phyloP scores from a whole-genome alignment of 2,888 invertebrate genomes.

The Apamea anceps region DNA sequence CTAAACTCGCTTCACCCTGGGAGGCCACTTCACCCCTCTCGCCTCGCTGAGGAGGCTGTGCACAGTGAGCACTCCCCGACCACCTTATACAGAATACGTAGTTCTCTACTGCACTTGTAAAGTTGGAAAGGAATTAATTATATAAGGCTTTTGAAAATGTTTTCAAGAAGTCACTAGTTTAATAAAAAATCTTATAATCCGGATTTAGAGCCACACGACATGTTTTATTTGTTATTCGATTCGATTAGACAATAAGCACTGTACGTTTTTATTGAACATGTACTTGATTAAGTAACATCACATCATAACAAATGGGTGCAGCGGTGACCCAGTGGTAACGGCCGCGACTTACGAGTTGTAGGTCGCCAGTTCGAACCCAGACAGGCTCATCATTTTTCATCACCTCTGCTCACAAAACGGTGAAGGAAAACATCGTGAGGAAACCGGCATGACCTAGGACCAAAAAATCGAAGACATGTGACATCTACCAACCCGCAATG shows the following conservation, averaged over 20 bases:
- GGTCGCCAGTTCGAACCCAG: no score
- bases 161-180: not conserved
- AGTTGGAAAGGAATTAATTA: constrained; percentile 1
- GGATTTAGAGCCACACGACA: not conserved
- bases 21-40: constrained; percentile 58
- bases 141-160: not conserved
- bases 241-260: not conserved
- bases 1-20: constrained; percentile 54
- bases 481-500: no score
- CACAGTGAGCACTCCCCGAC: constrained; percentile 14
- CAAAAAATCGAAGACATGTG: no score
- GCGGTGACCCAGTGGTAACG: no score
- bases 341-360: no score
- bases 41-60: constrained; percentile 33
- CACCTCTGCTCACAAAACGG: no score
- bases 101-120: not conserved
- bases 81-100: constrained; percentile 20
- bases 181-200: not conserved
- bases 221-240: not conserved
- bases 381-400: no score
- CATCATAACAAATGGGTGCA: no score
- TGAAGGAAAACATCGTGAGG: no score
- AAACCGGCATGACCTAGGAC: no score
- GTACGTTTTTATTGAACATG: not conserved
- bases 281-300: no score